Conservation (phyloP, 2,113 vertebrate species). For the Tautogolabrus adspersus region DNA sequence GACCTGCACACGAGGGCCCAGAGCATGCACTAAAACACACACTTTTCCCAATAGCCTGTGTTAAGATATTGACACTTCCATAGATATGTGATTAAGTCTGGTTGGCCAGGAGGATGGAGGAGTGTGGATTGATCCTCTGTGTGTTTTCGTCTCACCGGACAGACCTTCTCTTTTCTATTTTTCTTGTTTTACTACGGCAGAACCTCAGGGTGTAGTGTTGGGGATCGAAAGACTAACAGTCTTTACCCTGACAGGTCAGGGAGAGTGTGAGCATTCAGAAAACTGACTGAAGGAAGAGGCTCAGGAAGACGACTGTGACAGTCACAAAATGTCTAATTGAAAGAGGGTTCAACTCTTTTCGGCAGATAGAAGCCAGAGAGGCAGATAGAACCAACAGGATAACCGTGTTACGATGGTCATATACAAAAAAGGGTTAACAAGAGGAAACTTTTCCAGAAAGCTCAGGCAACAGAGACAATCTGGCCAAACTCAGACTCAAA, state of each 20-base stretch:
- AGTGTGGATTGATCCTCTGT: conserved; percentile 29
- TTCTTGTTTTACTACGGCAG: conserved; percentile 15
- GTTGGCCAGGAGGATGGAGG: conserved; percentile 33
- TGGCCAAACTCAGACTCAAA: neutral
- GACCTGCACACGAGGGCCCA: neutral
- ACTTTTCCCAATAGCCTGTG: conserved; percentile 5
- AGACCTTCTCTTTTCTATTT: conserved; percentile 31
- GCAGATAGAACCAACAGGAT: too few species aligned
- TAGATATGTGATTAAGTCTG: conserved; percentile 46
- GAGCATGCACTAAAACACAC: conserved; percentile 1
- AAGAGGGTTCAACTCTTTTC: too few species aligned
- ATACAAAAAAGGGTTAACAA: neutral
- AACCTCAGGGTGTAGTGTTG: conserved; percentile 1
- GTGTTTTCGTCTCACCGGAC: conserved; percentile 26
- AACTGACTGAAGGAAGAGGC: neutral
- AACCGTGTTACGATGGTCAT: neutral
- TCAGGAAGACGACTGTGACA: too few species aligned
- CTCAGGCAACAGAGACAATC: neutral
- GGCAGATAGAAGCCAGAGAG: too few species aligned
- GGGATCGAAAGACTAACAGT: neutral
- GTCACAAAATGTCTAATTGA: too few species aligned
- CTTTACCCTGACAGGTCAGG: neutral
- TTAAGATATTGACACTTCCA: conserved; percentile 39
- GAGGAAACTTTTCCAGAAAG: neutral
- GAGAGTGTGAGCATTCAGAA: neutral